Base-by-base conservation (phyloP, 2,113 vertebrate species). In the Seriola dumerili region DNA sequence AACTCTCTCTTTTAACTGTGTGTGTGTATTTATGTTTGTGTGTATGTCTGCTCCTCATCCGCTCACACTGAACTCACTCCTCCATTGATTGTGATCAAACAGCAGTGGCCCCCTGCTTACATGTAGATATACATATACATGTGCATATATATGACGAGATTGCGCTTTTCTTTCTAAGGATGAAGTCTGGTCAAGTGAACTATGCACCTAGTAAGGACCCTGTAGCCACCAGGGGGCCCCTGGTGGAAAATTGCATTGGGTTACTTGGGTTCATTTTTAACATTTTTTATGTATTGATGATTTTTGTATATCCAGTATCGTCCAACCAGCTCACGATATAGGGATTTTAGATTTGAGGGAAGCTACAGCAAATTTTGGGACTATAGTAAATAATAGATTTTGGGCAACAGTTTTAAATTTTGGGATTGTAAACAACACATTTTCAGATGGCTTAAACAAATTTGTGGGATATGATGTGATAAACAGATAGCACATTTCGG, bases 41-140 rank as follows among this genome's bases (percentile, higher is more conserved):
- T 79, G 74, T 71, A 78, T 86, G 89, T 94, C 91, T 94, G 87
- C 70, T 87, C 75, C 91, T 90, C 88, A 92, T 94, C 94, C 93
- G 93, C 44, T 90, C 72, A 62, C 89, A 77, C 77, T 84, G 87
- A 88, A 83, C 85, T 57, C 25, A n/a, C 48, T 68, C 72, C 58
- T 74, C 85, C 6, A 46, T 76, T 89, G 81, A 88, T 72, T 68
- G 50, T 73, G 83, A 90, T 86, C 89, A 92, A 92, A 92, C 89
- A 68, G 74, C 32, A 55, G 42, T 25, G 17, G 74, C 69, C 76
- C 88, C 70, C 75, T 4, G 13, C 78, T 78, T 57, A 40, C 57
- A 81, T 40, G 13, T 42, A 76, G 32, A 86, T 68, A 79, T 32
- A 32, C 25, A 17, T 11, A 64, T 17, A 36, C 23, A 21, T 34